phyloP scores from a whole-genome alignment of 2,797 vertebrate genomes.

The Chiroxiphia lanceolata region DNA sequence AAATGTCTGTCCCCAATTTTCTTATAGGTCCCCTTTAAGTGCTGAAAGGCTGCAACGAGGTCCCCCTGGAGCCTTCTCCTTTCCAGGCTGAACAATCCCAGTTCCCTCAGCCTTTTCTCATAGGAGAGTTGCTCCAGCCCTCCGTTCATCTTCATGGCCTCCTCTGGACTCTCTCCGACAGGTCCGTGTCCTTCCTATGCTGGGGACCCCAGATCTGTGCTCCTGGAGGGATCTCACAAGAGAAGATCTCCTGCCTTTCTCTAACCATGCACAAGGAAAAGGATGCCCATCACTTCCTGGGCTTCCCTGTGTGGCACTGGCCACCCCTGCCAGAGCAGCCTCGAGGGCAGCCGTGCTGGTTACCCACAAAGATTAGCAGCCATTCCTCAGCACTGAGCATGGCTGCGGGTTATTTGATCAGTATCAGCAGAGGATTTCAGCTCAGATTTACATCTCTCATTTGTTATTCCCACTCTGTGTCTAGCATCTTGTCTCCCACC shows the following conservation, averaged over 20 bases:
- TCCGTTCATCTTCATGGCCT: background rate
- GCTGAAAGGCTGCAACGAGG: background rate
- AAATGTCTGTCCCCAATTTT: background rate
- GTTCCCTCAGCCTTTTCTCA: background rate
- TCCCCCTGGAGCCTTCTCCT: background rate
- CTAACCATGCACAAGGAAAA: background rate
- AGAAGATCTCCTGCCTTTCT: background rate
- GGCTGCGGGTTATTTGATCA: background rate
- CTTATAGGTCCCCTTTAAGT: background rate
- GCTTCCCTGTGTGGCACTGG: accelerated
- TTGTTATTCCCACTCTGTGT: background rate
- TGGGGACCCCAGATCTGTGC: background rate
- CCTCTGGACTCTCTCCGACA: background rate
- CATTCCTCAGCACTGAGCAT: background rate
- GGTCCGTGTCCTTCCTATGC: background rate
- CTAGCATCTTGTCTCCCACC: background rate
- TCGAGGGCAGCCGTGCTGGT: background rate
- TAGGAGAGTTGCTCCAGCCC: background rate
- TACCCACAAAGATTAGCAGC: background rate
- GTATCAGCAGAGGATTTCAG: background rate
- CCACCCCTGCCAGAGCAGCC: background rate
- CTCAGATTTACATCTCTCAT: background rate
- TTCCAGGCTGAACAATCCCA: background rate
- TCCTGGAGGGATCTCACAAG: background rate
- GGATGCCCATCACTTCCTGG: background rate